These are phyloP conservation scores for Clunio marinus DNA, from an alignment of 2,888 invertebrate genomes.

Conservation along the genomic window DNA sequence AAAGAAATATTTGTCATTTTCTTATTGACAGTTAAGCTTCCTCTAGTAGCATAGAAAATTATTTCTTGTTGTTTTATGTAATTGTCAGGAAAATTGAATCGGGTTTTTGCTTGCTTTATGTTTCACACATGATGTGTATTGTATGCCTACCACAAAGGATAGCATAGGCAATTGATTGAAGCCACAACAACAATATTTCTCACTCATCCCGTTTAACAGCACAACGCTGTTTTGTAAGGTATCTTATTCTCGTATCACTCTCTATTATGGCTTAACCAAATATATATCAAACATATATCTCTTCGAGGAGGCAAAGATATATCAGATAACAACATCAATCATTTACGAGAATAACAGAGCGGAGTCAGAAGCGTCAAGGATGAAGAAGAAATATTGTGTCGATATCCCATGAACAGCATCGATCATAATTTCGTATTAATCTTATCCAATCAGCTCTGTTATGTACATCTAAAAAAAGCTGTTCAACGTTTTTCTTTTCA, in stretches of 20 bases:
- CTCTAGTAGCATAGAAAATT: constrained; percentile 17
- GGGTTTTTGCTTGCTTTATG: no score
- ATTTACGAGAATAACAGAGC: background rate
- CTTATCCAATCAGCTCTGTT: background rate
- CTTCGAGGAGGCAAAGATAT: constrained; percentile 8
- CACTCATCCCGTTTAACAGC: background rate
- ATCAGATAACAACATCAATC: constrained; percentile 34
- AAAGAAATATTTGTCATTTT: constrained; percentile 29
- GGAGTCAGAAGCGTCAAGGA: no score
- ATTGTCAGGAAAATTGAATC: constrained; percentile 36
- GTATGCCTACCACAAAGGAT: no score
- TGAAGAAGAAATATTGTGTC: background rate
- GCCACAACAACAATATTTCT: background rate
- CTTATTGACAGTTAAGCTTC: constrained; percentile 30
- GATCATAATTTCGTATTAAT: constrained; percentile 23
- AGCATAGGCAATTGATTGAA: no score
- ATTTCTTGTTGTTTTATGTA: constrained; percentile 24
- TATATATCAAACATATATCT: background rate
- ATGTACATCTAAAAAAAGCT: constrained; percentile 8
- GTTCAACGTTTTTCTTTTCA: background rate
- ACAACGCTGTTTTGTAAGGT: background rate
- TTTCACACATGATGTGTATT: no score
- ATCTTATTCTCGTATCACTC: background rate
- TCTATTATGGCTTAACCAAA: no score
- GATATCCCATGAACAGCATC: constrained; percentile 30